These are phyloP conservation scores for Chironomus striatipennis DNA, from an alignment of 1,140 invertebrate species.

Conservation along the genomic window DNA sequence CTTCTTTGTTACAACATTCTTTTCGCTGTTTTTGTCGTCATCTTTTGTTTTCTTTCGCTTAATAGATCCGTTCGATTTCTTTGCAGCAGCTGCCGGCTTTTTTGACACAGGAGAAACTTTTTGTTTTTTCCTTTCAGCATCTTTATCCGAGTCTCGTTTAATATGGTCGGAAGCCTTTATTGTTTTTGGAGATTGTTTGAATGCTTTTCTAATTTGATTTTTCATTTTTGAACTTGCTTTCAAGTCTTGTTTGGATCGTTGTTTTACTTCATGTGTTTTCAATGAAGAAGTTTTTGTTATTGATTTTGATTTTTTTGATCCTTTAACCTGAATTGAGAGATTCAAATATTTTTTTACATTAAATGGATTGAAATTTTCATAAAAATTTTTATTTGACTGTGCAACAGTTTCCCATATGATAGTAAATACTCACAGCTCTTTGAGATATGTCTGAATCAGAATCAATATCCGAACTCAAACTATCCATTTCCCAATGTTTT, in stretches of 20 bases:
- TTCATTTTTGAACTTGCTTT: constrained; percentile 17
- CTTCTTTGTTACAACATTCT: constrained; percentile 80
- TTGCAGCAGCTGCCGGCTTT: constrained; percentile 28
- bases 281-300: constrained; percentile 24
- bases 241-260: neutral
- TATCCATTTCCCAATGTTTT: constrained; percentile 72
- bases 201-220: constrained; percentile 28
- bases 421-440: constrained; percentile 8
- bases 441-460: constrained; percentile 30
- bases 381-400: no score
- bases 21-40: constrained; percentile 62
- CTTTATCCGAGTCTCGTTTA: constrained; percentile 19
- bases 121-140: neutral
- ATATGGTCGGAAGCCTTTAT: constrained; percentile 11
- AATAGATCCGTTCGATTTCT: constrained; percentile 32
- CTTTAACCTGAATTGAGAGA: constrained; percentile 32
- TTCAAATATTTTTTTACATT: neutral
- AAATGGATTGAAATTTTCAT: neutral
- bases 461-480: constrained; percentile 45
- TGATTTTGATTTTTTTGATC: constrained; percentile 42
- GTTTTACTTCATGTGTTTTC: neutral
- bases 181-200: constrained; percentile 26
- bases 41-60: constrained; percentile 50
- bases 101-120: constrained; percentile 26
- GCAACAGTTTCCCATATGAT: no score